Base-by-base conservation (phyloP, 2,888 invertebrate genomes). In the Helleia helle region DNA sequence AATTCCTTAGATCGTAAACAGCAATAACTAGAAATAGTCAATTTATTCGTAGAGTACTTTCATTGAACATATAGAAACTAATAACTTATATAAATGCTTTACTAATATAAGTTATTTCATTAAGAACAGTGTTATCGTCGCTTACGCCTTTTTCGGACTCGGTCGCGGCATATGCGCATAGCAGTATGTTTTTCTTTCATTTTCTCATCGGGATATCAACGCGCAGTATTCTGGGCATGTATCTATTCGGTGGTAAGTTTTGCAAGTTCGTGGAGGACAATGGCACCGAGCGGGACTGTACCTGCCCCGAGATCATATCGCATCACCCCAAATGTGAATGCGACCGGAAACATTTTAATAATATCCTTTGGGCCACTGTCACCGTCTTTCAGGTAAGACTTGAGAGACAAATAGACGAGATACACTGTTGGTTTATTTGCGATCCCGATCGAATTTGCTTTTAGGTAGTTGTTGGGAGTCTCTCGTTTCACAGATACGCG, bases 191-290 rank as follows among this genome's bases (percentile, higher is more conserved):
- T 81, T 84, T 84, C 74, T 75, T 67, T 70, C 81, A 80, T 79
- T 73, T 52, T 50, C 47, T 49, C 55, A 51, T 52, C 54, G 52
- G 55, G 46, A 52, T 45, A 52, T 47, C 74, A 68, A 66, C 68
- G 60, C 71, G 54, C 74, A 97, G 97, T 92, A 95, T 96, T 88
- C 94, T 97, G 90, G 97, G 97, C 89, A 97, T 97, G 96, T 96
- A 96, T 91, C 93, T 97, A 88, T 97, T 97, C 90, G 97, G 97
- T 88, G 96, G 97, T 93, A 96, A 96, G 93, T 97, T 97, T 95
- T 97, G 97, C 94, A 95, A 95, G 91, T 94, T 91, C 90, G 90
- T 91, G 87, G 94, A 95, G 87, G 93, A 93, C 79, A 87, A 88
- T 74, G 91, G 91, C 83, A 86, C 86, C 80, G 91, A 90, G 86